Conservation (phyloP, 1,140 invertebrate species). For the Drosophila trapezifrons region DNA sequence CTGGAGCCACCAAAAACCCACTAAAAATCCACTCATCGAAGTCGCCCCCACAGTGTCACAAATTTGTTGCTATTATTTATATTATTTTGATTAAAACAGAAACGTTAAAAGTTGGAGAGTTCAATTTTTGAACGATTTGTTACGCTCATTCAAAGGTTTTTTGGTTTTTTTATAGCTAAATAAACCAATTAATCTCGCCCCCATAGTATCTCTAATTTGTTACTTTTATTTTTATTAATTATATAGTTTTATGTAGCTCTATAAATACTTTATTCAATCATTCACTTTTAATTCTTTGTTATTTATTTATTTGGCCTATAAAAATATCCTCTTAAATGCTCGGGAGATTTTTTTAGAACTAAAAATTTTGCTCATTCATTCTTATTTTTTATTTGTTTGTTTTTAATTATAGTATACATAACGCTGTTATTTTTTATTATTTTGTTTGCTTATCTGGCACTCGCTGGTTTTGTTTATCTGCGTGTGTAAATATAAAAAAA, state of each 20-base stretch:
- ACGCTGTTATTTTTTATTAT: slow-evolving; percentile 19
- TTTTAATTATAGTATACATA: slow-evolving; percentile 47
- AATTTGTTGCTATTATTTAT: slow-evolving; percentile 13
- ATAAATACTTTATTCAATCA: not conserved
- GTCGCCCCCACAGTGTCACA: slow-evolving; percentile 16
- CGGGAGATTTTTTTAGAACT: not conserved
- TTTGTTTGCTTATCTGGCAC: slow-evolving; percentile 34
- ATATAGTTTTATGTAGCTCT: not conserved
- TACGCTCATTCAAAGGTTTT: not conserved
- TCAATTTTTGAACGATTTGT: slow-evolving; percentile 3
- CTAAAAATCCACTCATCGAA: slow-evolving; percentile 1
- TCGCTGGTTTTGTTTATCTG: slow-evolving; percentile 42
- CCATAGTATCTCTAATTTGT: slow-evolving; percentile 1
- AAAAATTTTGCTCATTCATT: slow-evolving; percentile 28
- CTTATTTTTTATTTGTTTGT: slow-evolving; percentile 44
- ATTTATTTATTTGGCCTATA: not conserved
- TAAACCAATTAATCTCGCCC: slow-evolving; percentile 14
- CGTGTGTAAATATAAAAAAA: slow-evolving; percentile 39
- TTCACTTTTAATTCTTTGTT: not conserved
- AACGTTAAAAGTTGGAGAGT: no score
- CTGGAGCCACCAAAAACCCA: slow-evolving; percentile 14
- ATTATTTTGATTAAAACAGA: not conserved
- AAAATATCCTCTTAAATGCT: no score
- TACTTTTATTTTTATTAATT: slow-evolving; percentile 24
- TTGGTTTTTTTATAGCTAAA: not conserved